Conservation (phyloP, 2,113 vertebrate genomes). For the Calypte anna region DNA sequence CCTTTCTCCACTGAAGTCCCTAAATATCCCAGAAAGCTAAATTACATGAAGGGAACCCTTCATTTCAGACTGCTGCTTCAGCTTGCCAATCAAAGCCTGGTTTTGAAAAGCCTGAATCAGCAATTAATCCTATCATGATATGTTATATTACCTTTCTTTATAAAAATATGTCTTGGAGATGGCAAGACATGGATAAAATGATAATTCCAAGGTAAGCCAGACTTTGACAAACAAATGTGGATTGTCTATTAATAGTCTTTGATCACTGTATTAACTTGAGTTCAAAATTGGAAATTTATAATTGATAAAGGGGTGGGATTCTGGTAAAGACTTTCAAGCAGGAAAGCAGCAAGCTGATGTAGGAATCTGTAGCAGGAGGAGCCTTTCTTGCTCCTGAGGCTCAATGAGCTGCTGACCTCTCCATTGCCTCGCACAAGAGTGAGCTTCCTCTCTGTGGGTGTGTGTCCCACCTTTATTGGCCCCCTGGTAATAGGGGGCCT, state of each 20-base stretch:
- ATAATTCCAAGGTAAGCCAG: not conserved
- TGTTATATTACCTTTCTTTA: not conserved
- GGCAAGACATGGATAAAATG: not conserved
- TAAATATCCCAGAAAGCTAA: not conserved
- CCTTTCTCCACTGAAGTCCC: not conserved
- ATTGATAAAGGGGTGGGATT: not conserved
- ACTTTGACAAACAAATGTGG: not conserved
- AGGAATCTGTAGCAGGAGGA: not conserved
- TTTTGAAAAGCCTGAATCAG: not conserved
- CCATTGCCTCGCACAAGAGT: too few species aligned
- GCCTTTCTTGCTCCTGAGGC: too few species aligned
- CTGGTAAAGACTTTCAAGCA: not conserved
- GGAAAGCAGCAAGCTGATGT: not conserved
- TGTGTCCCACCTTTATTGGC: too few species aligned
- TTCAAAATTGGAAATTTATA: not conserved
- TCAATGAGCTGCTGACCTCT: too few species aligned
- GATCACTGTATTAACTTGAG: not conserved
- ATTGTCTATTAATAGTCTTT: not conserved
- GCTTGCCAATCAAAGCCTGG: not conserved
- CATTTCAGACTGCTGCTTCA: not conserved
- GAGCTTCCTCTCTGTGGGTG: too few species aligned
- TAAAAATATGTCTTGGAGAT: not conserved
- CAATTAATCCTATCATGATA: not conserved
- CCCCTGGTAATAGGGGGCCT: too few species aligned
- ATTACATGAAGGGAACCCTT: not conserved